A percentile compares a stretch with the other conserved stretches of the same genome.
Evolutionary conservation across 2,797 vertebrate species (phyloP).

Genomic region (Peromyscus aztecus): DNA sequence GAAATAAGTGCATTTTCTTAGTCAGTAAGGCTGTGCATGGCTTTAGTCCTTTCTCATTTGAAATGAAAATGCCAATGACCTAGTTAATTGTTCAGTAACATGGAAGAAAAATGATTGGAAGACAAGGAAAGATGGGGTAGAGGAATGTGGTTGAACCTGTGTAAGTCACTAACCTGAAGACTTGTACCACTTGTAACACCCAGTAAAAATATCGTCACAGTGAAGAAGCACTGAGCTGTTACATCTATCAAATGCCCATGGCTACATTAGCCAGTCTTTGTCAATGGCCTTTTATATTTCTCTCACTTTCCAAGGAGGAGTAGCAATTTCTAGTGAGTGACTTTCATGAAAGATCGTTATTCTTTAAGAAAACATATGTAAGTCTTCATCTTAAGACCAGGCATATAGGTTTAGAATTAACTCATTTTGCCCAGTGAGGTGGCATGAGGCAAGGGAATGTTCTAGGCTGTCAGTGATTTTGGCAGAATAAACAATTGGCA

Average conservation of each 20-base stretch:
- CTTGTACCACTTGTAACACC: neutral
- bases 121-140: accelerated
- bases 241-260: neutral
- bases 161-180: neutral
- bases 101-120: neutral
- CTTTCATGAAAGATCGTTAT: neutral
- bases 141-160: neutral
- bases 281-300: neutral
- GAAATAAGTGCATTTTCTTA: neutral
- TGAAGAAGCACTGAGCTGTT: neutral
- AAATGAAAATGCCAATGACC: neutral
- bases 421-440: neutral
- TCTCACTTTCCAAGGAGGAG: neutral
- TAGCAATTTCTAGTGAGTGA: neutral
- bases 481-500: neutral
- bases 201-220: neutral
- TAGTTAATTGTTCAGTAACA: neutral
- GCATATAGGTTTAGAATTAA: neutral
- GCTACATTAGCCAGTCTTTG: neutral
- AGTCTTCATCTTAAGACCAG: neutral
- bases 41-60: neutral
- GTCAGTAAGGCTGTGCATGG: neutral
- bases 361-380: neutral
- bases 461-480: neutral
- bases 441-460: neutral